Evolutionary conservation across 2,113 vertebrate species (phyloP).

Genomic region (Ciconia boyciana): DNA sequence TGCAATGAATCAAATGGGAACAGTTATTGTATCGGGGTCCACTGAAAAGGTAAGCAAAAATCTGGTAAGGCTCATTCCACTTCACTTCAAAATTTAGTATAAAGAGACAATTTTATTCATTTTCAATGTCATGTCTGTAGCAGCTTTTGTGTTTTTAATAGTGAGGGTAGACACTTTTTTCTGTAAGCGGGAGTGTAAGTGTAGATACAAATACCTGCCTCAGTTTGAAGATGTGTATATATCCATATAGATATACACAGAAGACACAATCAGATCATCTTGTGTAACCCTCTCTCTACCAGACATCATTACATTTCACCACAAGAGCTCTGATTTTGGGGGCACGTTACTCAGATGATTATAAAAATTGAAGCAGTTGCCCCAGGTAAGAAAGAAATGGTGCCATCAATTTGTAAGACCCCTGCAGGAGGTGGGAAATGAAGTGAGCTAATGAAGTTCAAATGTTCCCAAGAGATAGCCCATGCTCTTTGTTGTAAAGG

Average conservation of each 20-base stretch:
- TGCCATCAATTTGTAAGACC: neutral
- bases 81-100: neutral
- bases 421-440: neutral
- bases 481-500: neutral
- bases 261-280: neutral
- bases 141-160: neutral
- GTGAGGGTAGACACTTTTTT: neutral
- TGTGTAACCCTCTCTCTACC: neutral
- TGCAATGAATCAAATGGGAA: constrained; percentile 99
- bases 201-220: neutral
- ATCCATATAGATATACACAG: neutral
- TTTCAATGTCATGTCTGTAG: neutral
- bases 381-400: neutral
- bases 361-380: neutral
- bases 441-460: neutral
- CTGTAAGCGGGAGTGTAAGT: neutral
- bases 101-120: neutral
- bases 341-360: neutral
- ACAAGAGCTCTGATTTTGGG: neutral
- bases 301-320: neutral
- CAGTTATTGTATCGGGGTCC: constrained; percentile 97
- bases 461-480: neutral
- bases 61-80: neutral
- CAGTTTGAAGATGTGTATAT: neutral
- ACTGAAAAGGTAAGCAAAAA: constrained; percentile 90